phyloP scores from a whole-genome alignment of 2,888 invertebrate genomes.

The Hydraecia micacea region DNA sequence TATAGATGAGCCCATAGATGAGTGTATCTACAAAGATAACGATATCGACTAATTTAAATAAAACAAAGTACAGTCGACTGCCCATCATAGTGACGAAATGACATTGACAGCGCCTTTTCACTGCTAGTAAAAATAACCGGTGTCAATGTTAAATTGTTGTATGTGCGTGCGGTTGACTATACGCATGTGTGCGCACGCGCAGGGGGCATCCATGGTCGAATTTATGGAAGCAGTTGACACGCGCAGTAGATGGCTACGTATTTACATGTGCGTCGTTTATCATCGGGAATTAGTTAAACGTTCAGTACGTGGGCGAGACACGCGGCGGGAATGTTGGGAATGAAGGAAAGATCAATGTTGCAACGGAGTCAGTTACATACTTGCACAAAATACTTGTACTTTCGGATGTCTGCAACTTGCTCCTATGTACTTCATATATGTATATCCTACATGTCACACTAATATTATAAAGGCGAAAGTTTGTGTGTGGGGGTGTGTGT shows the following conservation, averaged over 20 bases:
- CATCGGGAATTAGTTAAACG: constrained; percentile 58
- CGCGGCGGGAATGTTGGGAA: constrained; percentile 16
- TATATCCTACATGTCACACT: too few relatives aligned
- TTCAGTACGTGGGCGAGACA: constrained; percentile 46
- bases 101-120: too few relatives aligned
- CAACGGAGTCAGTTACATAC: background rate
- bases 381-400: background rate
- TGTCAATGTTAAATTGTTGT: background rate
- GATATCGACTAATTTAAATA: constrained; percentile 64
- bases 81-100: background rate
- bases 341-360: background rate
- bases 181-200: constrained; percentile 61
- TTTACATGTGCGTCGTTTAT: constrained; percentile 52
- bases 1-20: constrained; percentile 47
- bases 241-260: constrained; percentile 29
- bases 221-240: constrained; percentile 59
- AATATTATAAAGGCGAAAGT: too few relatives aligned
- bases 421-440: background rate
- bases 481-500: too few relatives aligned
- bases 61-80: constrained; percentile 45
- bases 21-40: constrained; percentile 52
- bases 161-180: background rate
- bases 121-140: background rate
- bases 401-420: background rate
- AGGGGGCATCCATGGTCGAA: constrained; percentile 63